Evolutionary conservation across 2,888 invertebrate species (phyloP).

Genomic region (Phortica okadai): DNA sequence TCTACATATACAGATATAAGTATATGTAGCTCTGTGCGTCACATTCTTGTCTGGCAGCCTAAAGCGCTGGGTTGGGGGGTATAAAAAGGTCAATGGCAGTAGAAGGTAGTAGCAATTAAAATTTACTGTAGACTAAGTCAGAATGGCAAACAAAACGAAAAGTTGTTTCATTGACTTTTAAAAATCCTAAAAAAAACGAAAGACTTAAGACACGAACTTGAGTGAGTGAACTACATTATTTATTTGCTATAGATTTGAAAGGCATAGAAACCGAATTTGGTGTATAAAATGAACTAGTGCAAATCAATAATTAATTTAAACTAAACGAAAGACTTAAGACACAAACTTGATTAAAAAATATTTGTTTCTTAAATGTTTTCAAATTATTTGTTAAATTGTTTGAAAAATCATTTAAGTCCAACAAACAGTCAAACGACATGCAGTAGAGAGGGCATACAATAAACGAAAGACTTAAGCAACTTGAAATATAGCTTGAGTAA

Average conservation of each 20-base stretch:
- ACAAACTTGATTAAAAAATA: constrained; percentile 46
- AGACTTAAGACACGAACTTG: constrained; percentile 17
- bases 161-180: not conserved
- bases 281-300: not conserved
- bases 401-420: constrained; percentile 2
- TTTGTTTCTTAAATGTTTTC: not conserved
- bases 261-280: not conserved
- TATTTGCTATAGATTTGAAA: not conserved
- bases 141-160: constrained; percentile 12
- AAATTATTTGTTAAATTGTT: not conserved
- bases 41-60: constrained; percentile 48
- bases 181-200: constrained; percentile 35
- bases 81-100: constrained; percentile 65
- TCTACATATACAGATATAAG: constrained; percentile 30
- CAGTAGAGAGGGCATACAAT: not conserved
- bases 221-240: not conserved
- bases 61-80: constrained; percentile 38
- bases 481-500: constrained; percentile 8
- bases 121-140: constrained; percentile 35
- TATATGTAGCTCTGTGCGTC: constrained; percentile 36
- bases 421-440: not conserved
- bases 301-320: not conserved
- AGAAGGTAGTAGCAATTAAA: constrained; percentile 60
- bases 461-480: constrained; percentile 52
- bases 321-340: constrained; percentile 56